Evolutionary conservation across 2,888 invertebrate species (phyloP).

Genomic region (Diploptera punctata): DNA sequence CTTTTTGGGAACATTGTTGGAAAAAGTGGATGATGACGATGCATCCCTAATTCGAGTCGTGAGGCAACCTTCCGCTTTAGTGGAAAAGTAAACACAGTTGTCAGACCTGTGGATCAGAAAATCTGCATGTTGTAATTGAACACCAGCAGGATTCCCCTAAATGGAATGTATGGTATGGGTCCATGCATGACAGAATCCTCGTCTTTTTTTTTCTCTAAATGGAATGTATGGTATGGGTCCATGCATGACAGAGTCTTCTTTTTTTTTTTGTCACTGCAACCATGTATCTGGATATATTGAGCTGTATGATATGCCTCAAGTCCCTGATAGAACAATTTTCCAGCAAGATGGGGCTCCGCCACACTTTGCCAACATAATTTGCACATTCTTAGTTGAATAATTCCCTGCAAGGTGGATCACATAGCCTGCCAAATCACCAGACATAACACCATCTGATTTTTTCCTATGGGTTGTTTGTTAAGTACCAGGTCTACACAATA

Average conservation of each 20-base stretch:
- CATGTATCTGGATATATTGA: not conserved
- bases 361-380: too few species aligned
- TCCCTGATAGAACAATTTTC: not conserved
- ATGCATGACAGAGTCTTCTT: not conserved
- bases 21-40: too few species aligned
- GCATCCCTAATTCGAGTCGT: too few species aligned
- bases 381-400: too few species aligned
- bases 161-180: slow-evolving; percentile 1
- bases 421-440: too few species aligned
- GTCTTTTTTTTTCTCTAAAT: not conserved
- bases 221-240: not conserved
- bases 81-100: not conserved
- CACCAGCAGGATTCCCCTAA: not conserved
- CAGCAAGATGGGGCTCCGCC: not conserved
- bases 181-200: not conserved
- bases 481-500: too few species aligned
- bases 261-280: not conserved
- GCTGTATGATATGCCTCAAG: slow-evolving; percentile 5
- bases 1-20: too few species aligned
- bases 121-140: too few species aligned
- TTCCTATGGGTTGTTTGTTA: too few species aligned
- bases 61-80: not conserved
- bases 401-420: too few species aligned
- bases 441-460: too few species aligned
- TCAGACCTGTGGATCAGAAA: too few species aligned